Evolutionary conservation across 1,140 invertebrate species (phyloP).

Genomic region (Mamestra configurata): DNA sequence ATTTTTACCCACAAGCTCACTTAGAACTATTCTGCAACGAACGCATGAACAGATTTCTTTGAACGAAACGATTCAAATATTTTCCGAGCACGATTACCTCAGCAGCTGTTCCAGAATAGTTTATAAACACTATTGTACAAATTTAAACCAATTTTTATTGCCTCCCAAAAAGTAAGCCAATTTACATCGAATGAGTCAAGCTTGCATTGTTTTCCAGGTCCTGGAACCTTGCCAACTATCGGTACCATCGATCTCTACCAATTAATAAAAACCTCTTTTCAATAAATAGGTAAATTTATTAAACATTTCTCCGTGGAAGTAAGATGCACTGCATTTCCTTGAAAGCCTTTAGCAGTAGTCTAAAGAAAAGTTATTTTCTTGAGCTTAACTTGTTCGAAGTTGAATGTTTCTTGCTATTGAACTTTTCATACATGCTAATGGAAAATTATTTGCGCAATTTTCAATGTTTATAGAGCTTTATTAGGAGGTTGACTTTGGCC

Average conservation of each 20-base stretch:
- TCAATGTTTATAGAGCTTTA: not conserved
- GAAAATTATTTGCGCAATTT: not conserved
- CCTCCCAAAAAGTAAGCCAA: slow-evolving; percentile 72
- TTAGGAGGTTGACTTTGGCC: too few species aligned
- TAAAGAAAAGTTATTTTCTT: slow-evolving; percentile 16
- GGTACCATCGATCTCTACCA: slow-evolving; percentile 58
- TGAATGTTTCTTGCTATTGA: not conserved
- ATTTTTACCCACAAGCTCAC: slow-evolving; percentile 28
- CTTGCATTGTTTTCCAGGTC: slow-evolving; percentile 68
- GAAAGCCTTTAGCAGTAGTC: not conserved
- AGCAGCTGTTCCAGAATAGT: slow-evolving; percentile 53
- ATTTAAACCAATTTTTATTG: slow-evolving; percentile 73
- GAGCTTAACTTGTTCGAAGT: slow-evolving; percentile 17
- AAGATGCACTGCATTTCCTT: not conserved
- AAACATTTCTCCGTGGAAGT: not conserved
- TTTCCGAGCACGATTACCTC: slow-evolving; percentile 42
- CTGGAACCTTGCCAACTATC: slow-evolving; percentile 67
- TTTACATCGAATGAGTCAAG: slow-evolving; percentile 72
- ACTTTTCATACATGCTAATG: not conserved
- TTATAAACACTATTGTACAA: slow-evolving; percentile 60
- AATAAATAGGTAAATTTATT: slow-evolving; percentile 11
- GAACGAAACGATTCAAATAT: slow-evolving; percentile 35
- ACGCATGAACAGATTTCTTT: slow-evolving; percentile 24
- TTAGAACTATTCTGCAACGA: slow-evolving; percentile 13
- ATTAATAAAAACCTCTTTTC: slow-evolving; percentile 60